phyloP scores from a whole-genome alignment of 2,797 vertebrate genomes.

The Avahi laniger region DNA sequence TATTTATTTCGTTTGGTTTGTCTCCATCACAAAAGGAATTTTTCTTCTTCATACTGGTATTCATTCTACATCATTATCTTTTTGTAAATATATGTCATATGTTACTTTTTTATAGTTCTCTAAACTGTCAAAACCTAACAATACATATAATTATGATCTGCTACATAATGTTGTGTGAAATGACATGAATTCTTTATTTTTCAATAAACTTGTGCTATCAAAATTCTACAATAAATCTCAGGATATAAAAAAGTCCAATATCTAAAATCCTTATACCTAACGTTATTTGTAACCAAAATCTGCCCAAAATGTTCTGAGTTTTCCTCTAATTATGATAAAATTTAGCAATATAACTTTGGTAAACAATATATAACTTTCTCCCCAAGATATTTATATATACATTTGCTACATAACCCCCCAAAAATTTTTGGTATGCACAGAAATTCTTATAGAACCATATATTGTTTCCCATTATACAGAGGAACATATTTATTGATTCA shows the following conservation, averaged over 20 bases:
- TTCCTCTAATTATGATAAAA: background rate
- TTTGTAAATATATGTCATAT: background rate
- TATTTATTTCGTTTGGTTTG: background rate
- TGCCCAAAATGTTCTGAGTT: background rate
- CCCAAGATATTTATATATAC: background rate
- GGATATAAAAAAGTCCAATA: background rate
- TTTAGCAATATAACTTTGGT: background rate
- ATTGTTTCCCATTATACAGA: background rate
- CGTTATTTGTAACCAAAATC: background rate
- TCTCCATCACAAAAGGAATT: background rate
- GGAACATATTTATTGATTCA: background rate
- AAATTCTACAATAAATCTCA: background rate
- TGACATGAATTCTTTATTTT: background rate
- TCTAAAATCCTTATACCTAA: background rate
- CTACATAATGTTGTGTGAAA: background rate
- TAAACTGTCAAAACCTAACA: background rate
- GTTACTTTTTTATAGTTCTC: background rate
- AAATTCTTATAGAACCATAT: background rate
- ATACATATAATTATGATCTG: background rate
- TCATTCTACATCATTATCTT: background rate
- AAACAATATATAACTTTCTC: background rate
- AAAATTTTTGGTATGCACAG: background rate
- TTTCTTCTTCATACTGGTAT: background rate
- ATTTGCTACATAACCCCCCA: background rate
- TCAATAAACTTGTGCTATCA: background rate